phyloP scores from a whole-genome alignment of 2,113 vertebrate species.

The Acrocephalus arundinaceus region DNA sequence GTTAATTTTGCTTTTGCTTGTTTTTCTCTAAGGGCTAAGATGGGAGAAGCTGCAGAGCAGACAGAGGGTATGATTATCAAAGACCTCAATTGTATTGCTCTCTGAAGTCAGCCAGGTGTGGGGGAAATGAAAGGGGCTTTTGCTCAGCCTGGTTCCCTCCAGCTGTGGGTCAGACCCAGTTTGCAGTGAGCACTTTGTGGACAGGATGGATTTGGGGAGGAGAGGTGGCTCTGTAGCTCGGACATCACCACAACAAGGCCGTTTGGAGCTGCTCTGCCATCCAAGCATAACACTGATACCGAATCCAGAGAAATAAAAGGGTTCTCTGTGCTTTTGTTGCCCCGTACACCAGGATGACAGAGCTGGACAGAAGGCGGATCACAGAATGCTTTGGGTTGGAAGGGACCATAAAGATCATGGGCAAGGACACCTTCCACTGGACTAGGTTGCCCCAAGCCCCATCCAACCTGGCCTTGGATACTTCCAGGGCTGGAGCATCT shows the following conservation, averaged over 20 bases:
- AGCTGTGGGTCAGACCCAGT: background rate
- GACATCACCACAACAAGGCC: rapidly evolving
- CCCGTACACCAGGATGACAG: background rate
- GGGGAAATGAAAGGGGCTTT: background rate
- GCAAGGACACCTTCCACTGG: background rate
- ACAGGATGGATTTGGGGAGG: background rate
- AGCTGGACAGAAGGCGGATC: background rate
- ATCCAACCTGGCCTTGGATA: rapidly evolving
- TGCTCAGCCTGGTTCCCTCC: background rate
- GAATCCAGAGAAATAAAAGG: background rate
- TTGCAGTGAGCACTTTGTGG: background rate
- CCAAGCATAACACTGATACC: rapidly evolving
- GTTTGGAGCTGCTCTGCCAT: background rate
- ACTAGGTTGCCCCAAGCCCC: rapidly evolving
- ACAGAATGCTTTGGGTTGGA: background rate
- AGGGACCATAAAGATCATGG: background rate
- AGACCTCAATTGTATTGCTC: background rate
- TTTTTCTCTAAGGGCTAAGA: background rate
- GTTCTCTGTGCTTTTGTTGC: background rate
- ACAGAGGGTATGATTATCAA: background rate
- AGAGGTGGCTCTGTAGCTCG: background rate
- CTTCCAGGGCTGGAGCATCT: background rate
- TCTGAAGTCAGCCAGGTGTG: background rate
- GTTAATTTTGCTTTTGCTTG: background rate
- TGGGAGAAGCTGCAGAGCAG: background rate